Evolutionary conservation across 2,888 invertebrate species (phyloP), one percentile per base, ranked within the genome.

Genomic region (Peribatodes rhomboidaria): DNA sequence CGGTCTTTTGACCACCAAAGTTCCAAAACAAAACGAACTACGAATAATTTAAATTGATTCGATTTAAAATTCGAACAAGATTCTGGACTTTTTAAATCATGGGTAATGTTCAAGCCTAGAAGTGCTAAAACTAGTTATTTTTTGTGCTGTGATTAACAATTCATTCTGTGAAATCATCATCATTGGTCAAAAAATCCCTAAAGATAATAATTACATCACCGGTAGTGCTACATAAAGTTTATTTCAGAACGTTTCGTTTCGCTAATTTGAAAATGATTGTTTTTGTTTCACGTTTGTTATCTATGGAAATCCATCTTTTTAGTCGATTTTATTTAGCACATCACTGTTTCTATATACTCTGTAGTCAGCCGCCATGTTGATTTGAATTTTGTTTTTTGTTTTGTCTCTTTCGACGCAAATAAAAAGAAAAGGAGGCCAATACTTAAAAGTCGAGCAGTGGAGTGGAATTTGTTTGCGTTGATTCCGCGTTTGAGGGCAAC

Each of bases 1-100:
- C 89, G 89, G 87, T 91, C 91, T 89, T 90, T 90, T 86, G 84
- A 82, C 77, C 80, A 86, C 82, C 87, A 55, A 53, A 53, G 14
- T 44, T 44, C 27, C 44, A 44, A 84, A 82, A 84, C 81, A 82
- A 73, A 75, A 75, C 70, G 84, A 86, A 84, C 81, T 77, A 74
- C 67, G 58, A 66, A 27, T 22, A 18, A 55, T 31, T 18, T 20
- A 10, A 18, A 49, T 58, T 68, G 80, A 84, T 79, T 87, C 82
- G 77, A 76, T 2, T 11, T 27, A 35, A 53, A 50, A 16, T 1
- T 55, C 55, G 54, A 54, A 41, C 44, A 18, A 33, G 18, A 14
- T n/a, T 53, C n/a, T 49, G 18, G 4, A 10, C 16, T 18, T 18
- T 49, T 33, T 49, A 10, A 33, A 18, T 6, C 9, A 49, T n/a